Base-by-base conservation (phyloP, 1,140 invertebrate species). In the Pseudachorutes palmiensis region DNA sequence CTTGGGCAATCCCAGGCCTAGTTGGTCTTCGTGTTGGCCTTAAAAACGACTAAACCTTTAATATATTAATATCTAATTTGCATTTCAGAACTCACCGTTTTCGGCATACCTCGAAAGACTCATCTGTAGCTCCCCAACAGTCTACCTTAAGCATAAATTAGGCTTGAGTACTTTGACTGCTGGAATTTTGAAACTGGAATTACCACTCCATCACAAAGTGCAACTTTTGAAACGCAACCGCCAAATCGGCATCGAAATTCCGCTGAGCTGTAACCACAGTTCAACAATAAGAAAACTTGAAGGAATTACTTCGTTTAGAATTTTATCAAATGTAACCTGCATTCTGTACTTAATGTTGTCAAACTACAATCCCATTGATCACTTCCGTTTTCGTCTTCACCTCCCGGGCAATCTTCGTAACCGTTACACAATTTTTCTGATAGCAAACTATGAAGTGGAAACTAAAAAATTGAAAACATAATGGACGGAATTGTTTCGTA, bases 381-480 rank as follows among this genome's bases (percentile, higher is more conserved):
- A n/a, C 16, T 36, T 41, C 61, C 61, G 22, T 32, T 62, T 62
- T 62, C 61, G 29, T 62, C 61, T 45, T 62, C 61, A 62, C 61
- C 61, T 12, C 31, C 26, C 5, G 29, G 30, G 26, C 61, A 33
- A 41, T 33, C 29, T 28, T 62, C 29, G 2, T 9, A 2, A n/a
- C 29, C 29, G 26, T 62, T 62, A 24, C 32, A 33, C 9, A 62
- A 28, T 33, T 62, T 62, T 45, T 62, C 51, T 5, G 51, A 55
- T 19, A 55, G 24, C 51, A 33, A 28, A 22, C 30, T 62, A 22
- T 14, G 14, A 28, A 60, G 22, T 28, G 24, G 26, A 9, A 9
- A 24, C 2, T 9, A 26, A 22, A 60, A 60, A 28, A 28, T 14
- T 60, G 2, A 5, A 60, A 5, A 28, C 2, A 60, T 60, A 14